Conservation (phyloP, 2,113 vertebrate species). For the Hylia prasina region DNA sequence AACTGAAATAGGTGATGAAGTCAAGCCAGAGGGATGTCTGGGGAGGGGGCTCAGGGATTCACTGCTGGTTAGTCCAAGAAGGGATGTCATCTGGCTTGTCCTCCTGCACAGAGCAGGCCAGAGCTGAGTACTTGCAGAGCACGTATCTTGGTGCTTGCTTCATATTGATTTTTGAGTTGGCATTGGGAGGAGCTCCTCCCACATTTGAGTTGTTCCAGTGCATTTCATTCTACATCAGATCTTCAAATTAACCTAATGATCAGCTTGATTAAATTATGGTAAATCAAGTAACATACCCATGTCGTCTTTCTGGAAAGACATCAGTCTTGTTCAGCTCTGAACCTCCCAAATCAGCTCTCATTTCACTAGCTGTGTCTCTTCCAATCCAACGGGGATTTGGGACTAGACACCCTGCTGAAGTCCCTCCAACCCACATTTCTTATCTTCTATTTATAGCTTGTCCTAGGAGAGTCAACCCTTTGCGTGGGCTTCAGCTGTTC, state of each 20-base stretch:
- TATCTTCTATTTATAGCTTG: constrained; percentile 2
- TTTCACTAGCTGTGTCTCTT: constrained; percentile 6
- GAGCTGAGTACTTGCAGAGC: background rate
- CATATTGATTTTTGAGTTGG: constrained; percentile 8
- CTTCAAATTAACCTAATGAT: constrained; percentile 42
- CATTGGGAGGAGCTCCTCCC: constrained; percentile 8
- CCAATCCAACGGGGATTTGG: constrained; percentile 6
- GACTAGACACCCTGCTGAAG: background rate
- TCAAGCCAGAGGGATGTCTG: background rate
- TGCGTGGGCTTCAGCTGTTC: background rate
- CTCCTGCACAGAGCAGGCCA: background rate
- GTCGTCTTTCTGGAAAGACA: constrained; percentile 39
- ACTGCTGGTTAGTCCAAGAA: background rate
- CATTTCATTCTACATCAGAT: background rate
- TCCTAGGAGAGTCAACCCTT: background rate
- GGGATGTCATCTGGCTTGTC: constrained; percentile 12
- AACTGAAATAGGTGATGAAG: background rate
- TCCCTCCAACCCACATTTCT: background rate
- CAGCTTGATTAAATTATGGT: constrained; percentile 30
- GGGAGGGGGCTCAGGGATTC: background rate
- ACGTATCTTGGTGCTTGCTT: background rate
- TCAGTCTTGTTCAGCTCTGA: background rate
- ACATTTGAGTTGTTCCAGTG: background rate
- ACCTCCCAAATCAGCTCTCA: constrained; percentile 14
- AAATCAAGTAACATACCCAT: constrained; percentile 15